Conservation (phyloP, 2,797 vertebrate species). For the Channa striata region DNA sequence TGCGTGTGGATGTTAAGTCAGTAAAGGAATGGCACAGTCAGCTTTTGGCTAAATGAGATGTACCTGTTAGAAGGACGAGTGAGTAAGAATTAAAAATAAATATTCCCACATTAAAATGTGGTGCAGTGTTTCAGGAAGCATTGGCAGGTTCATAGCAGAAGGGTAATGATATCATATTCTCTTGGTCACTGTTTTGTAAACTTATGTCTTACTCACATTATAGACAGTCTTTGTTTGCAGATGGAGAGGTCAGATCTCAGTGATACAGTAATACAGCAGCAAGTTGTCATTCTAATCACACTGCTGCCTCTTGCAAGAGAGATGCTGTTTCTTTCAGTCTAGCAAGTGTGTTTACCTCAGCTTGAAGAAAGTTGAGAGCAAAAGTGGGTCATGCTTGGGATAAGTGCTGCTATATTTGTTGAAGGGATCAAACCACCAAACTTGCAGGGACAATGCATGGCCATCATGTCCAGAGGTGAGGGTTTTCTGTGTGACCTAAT, state of each 20-base stretch:
- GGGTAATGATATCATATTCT: slow-evolving; percentile 5
- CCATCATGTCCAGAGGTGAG: slow-evolving; percentile 40
- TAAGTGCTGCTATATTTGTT: slow-evolving; percentile 66
- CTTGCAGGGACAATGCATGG: slow-evolving; percentile 58
- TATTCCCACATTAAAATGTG: not conserved
- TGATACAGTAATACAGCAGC: slow-evolving; percentile 24
- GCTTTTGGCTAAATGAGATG: too few relatives aligned
- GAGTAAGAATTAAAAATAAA: not conserved
- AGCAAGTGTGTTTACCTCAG: slow-evolving; percentile 61
- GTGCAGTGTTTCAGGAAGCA: too few relatives aligned
- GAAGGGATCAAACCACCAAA: slow-evolving; percentile 61
- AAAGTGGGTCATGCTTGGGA: slow-evolving; percentile 73
- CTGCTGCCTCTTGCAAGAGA: slow-evolving; percentile 44
- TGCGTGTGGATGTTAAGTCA: too few relatives aligned
- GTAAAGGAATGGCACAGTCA: too few relatives aligned
- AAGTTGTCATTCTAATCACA: slow-evolving; percentile 64
- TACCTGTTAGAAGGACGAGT: too few relatives aligned
- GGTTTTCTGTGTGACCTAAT: slow-evolving; percentile 43
- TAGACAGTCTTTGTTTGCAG: slow-evolving; percentile 32
- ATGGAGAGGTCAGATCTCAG: slow-evolving; percentile 37
- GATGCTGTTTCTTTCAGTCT: slow-evolving; percentile 30
- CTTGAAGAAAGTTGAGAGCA: slow-evolving; percentile 64
- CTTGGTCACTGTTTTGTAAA: slow-evolving; percentile 4
- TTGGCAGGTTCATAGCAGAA: not conserved
- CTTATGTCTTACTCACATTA: not conserved